Percentiles rank a stretch among this genome's conserved stretches.
These are phyloP conservation scores for Rhineura floridana DNA, from an alignment of 2,113 vertebrate genomes.

Conservation along the genomic window DNA sequence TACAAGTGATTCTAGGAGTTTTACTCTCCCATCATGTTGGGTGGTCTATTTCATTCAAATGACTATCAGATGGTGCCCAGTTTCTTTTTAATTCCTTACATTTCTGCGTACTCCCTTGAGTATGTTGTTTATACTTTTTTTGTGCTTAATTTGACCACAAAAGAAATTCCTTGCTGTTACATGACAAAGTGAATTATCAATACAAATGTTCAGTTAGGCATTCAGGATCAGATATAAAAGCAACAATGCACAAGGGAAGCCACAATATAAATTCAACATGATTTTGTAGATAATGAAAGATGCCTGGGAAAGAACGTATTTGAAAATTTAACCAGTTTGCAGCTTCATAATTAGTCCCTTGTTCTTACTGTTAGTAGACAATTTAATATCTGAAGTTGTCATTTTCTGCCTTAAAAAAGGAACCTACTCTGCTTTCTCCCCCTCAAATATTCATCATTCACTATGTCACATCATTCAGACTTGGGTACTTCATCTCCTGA, in stretches of 20 bases:
- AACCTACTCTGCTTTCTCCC: background rate
- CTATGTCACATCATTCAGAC: background rate
- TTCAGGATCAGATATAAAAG: conserved; percentile 38
- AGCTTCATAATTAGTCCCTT: background rate
- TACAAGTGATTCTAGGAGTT: background rate
- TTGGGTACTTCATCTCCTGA: background rate
- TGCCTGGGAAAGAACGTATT: background rate
- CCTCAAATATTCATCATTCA: background rate
- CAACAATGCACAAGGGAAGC: conserved; percentile 9
- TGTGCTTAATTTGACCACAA: conserved; percentile 26
- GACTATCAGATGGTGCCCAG: conserved; percentile 32
- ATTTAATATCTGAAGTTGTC: background rate
- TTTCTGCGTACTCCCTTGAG: conserved; percentile 1
- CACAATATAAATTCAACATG: conserved; percentile 21
- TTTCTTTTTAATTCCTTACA: conserved; percentile 1
- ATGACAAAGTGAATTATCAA: conserved; percentile 24
- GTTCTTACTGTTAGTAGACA: background rate
- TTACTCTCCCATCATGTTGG: background rate
- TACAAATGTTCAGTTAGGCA: background rate
- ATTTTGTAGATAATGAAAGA: background rate
- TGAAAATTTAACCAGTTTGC: background rate
- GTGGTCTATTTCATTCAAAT: conserved; percentile 21
- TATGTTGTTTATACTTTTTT: conserved; percentile 10
- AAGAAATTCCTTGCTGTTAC: conserved; percentile 45
- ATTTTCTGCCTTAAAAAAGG: background rate